Evolutionary conservation across 2,797 vertebrate genomes (phyloP).

Genomic region (Lindbergichthys nudifrons): DNA sequence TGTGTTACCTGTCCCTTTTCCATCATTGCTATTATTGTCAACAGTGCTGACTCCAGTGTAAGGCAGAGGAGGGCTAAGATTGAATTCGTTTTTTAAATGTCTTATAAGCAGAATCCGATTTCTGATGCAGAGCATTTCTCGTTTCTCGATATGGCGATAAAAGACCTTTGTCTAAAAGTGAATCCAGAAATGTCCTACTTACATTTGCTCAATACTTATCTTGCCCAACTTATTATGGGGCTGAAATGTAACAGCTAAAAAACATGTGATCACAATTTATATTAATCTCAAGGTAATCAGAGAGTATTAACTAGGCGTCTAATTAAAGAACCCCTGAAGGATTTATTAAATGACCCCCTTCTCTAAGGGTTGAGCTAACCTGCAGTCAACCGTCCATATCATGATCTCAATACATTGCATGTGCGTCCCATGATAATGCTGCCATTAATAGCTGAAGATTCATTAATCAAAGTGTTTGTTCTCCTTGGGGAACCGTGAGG

Average conservation of each 20-base stretch:
- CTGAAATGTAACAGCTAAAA: slow-evolving; percentile 4
- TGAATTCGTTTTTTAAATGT: slow-evolving; percentile 6
- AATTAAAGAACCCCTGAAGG: slow-evolving; percentile 67
- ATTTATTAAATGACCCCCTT: slow-evolving; percentile 52
- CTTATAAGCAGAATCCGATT: slow-evolving; percentile 2
- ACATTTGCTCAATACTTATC: slow-evolving; percentile 15
- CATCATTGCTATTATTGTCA: slow-evolving; percentile 55
- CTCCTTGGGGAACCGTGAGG: slow-evolving; percentile 59
- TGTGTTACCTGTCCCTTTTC: slow-evolving; percentile 53
- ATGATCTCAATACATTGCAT: slow-evolving; percentile 53
- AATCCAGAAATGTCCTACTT: slow-evolving; percentile 9
- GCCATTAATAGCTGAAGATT: slow-evolving; percentile 59
- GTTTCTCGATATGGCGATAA: slow-evolving; percentile 1
- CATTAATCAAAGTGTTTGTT: slow-evolving; percentile 74
- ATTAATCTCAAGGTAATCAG: slow-evolving; percentile 67
- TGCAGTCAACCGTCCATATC: slow-evolving; percentile 61
- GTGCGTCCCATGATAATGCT: slow-evolving; percentile 55
- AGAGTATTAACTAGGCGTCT: slow-evolving; percentile 57
- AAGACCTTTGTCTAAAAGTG: not conserved
- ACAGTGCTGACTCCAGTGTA: slow-evolving; percentile 2
- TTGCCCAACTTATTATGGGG: slow-evolving; percentile 3
- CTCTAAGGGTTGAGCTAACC: slow-evolving; percentile 58
- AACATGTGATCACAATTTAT: slow-evolving; percentile 38
- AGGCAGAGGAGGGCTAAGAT: slow-evolving; percentile 11
- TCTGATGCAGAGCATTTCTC: not conserved